A percentile compares a stretch with the other conserved stretches of the same genome.
phyloP scores from a whole-genome alignment of 2,888 invertebrate genomes.

The Tiliacea citrago region DNA sequence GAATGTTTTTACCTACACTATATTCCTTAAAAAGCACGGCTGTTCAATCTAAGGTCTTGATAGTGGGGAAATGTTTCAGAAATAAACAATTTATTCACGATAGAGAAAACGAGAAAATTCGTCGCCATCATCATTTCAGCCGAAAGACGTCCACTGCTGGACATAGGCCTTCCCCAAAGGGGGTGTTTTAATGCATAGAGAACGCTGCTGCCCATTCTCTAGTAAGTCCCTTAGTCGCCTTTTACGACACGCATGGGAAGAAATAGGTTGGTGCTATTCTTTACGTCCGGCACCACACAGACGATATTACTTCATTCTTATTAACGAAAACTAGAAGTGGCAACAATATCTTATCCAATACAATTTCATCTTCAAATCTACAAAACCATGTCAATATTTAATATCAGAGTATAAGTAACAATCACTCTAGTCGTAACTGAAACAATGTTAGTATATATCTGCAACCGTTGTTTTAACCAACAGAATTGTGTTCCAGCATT shows the following conservation, averaged over 20 bases:
- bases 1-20: background rate
- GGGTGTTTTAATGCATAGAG: no score
- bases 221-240: no score
- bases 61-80: background rate
- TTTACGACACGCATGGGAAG: no score
- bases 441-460: constrained; percentile 44
- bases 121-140: background rate
- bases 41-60: background rate
- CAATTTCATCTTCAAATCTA: background rate
- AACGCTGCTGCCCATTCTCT: no score
- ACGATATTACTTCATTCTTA: background rate
- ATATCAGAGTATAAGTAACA: constrained; percentile 1
- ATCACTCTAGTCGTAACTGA: constrained; percentile 16
- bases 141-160: no score
- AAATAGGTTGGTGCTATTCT: no score
- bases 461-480: constrained; percentile 33
- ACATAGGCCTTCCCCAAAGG: no score
- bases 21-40: background rate
- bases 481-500: constrained; percentile 30
- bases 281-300: no score
- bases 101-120: background rate
- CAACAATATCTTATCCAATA: constrained; percentile 4
- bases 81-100: background rate
- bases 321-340: no score
- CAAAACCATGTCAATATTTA: constrained; percentile 8